A percentile compares a stretch with the other conserved stretches of the same genome.
Evolutionary conservation across 2,888 invertebrate genomes (phyloP).

Genomic region (Scelioninae gen. 1): DNA sequence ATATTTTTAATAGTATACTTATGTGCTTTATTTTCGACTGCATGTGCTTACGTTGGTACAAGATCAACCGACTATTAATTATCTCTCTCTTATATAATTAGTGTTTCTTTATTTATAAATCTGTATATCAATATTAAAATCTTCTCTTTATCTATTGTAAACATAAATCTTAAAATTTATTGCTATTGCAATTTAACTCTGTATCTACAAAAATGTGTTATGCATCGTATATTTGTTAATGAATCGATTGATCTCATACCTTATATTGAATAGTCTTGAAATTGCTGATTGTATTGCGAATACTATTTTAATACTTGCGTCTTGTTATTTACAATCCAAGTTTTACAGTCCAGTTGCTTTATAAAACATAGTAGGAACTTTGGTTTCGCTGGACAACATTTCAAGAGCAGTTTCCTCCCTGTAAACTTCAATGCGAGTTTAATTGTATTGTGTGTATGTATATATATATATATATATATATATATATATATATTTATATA

Average conservation of each 20-base stretch:
- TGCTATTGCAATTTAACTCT: constrained; percentile 68
- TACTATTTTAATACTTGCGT: constrained; percentile 80
- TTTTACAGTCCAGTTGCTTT: constrained; percentile 83
- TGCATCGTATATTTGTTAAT: constrained; percentile 56
- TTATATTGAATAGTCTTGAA: constrained; percentile 75
- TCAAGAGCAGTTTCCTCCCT: constrained; percentile 83
- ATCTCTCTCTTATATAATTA: constrained; percentile 63
- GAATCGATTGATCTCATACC: constrained; percentile 67
- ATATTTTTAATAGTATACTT: constrained; percentile 84
- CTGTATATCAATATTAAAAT: constrained; percentile 67
- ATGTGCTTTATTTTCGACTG: constrained; percentile 77
- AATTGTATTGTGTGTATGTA: constrained; percentile 38
- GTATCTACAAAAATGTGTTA: constrained; percentile 66
- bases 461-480: constrained; percentile 28
- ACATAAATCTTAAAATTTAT: constrained; percentile 64
- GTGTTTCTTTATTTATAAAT: constrained; percentile 66
- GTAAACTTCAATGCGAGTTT: constrained; percentile 54
- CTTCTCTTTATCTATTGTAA: constrained; percentile 67
- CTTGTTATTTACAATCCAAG: constrained; percentile 82
- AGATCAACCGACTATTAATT: constrained; percentile 77
- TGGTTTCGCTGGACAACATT: constrained; percentile 86
- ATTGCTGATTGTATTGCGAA: constrained; percentile 83
- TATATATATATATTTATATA: constrained; percentile 20
- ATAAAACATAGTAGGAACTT: constrained; percentile 87
- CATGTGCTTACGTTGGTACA: constrained; percentile 74